These are phyloP conservation scores for Subacronicta megacephala DNA, from an alignment of 2,888 invertebrate genomes.

Conservation along the genomic window DNA sequence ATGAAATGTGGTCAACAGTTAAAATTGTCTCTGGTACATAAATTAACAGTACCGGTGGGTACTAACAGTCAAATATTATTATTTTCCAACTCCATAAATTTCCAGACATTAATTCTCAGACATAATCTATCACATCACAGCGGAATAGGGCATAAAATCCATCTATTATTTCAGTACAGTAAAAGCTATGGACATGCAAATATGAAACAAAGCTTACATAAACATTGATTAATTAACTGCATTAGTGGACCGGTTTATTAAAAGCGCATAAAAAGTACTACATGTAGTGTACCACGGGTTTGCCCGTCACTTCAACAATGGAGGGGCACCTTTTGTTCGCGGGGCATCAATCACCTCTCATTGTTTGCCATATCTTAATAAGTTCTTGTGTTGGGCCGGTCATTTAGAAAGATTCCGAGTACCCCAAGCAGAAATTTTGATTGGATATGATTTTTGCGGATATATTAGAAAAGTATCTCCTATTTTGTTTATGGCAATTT, in stretches of 20 bases:
- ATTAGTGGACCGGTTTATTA: slow-evolving; percentile 83
- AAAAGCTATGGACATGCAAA: slow-evolving; percentile 59
- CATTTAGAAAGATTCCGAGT: slow-evolving; percentile 85
- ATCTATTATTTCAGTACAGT: slow-evolving; percentile 47
- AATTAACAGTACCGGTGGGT: neutral
- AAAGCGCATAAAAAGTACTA: slow-evolving; percentile 76
- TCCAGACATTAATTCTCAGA: slow-evolving; percentile 29
- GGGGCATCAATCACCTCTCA: slow-evolving; percentile 83
- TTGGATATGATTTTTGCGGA: slow-evolving; percentile 62
- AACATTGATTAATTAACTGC: slow-evolving; percentile 82
- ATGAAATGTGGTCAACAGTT: no score
- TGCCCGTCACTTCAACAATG: slow-evolving; percentile 77
- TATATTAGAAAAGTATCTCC: slow-evolving; percentile 64
- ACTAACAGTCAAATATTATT: slow-evolving; percentile 39
- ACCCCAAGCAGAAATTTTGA: slow-evolving; percentile 75
- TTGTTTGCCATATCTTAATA: slow-evolving; percentile 88
- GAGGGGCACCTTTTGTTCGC: slow-evolving; percentile 79
- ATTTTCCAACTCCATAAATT: slow-evolving; percentile 19
- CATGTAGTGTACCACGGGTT: slow-evolving; percentile 70
- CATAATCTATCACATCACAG: slow-evolving; percentile 31
- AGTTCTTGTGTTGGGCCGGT: slow-evolving; percentile 85
- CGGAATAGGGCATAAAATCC: slow-evolving; percentile 23
- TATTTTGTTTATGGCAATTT: slow-evolving; percentile 41
- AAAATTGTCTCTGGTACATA: no score
- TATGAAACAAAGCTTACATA: slow-evolving; percentile 65